These are phyloP conservation scores for Anoplius nigerrimus DNA, from an alignment of 2,888 invertebrate species.

Conservation along the genomic window DNA sequence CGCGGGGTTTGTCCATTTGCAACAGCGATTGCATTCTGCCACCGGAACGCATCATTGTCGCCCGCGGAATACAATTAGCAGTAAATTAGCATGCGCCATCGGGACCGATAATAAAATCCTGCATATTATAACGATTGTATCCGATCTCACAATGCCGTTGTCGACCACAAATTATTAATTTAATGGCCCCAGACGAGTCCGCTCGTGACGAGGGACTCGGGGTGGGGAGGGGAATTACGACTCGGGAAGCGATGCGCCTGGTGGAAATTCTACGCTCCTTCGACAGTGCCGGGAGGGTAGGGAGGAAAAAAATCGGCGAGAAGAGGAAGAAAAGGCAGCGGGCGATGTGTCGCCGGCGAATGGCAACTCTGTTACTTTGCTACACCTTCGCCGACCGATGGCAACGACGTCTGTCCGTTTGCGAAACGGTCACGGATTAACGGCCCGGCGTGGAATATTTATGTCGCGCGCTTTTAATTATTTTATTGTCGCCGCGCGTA, in stretches of 20 bases:
- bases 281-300: not conserved
- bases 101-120: conserved; percentile 73
- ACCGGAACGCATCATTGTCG: conserved; percentile 70
- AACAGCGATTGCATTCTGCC: conserved; percentile 52
- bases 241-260: conserved; percentile 43
- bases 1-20: too few species aligned
- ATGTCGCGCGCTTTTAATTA: too few species aligned
- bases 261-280: conserved; percentile 44
- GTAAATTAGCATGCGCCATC: conserved; percentile 73
- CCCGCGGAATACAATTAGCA: conserved; percentile 74
- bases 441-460: too few species aligned
- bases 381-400: too few species aligned
- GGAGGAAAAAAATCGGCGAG: conserved; percentile 2
- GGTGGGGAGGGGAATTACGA: conserved; percentile 51
- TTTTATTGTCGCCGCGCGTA: too few species aligned
- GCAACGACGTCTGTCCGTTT: too few species aligned
- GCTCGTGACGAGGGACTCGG: not conserved
- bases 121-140: conserved; percentile 74
- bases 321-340: conserved; percentile 15
- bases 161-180: conserved; percentile 75
- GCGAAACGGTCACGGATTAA: too few species aligned
- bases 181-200: conserved; percentile 61
- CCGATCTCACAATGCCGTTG: conserved; percentile 72
- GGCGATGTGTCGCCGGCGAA: not conserved
- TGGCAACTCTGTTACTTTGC: too few species aligned